Base-by-base conservation (phyloP, 2,797 vertebrate genomes). In the Enteromius treurensis region DNA sequence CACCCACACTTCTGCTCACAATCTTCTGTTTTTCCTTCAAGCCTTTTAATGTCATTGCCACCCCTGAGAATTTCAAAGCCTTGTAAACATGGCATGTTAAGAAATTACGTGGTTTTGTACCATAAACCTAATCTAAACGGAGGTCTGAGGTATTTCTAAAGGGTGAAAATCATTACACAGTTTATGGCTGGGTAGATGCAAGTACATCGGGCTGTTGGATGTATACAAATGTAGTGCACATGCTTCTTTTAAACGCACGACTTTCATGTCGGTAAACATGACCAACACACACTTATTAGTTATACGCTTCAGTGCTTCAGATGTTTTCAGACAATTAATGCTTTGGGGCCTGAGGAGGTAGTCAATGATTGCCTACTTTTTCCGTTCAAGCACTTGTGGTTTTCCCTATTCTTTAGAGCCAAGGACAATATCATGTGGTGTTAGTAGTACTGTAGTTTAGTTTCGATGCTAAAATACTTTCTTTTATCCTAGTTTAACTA, bases 331-430 rank as follows among this genome's bases (percentile, higher is more conserved):
- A 89, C 89, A 90, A 90, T 91, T 91, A 91, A 91, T 88, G 89
- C 86, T 69, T 88, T 87, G 88, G 84, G 89, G 91, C 93, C 91
- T 81, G 90, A 89, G 92, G 90, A 93, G 88, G 85, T 89, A 88
- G 92, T 93, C 92, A 94, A 94, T 95, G 91, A 94, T 94, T 94
- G 92, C 90, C 92, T 87, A 87, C 90, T 89, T 92, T 92, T 90
- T 91, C 93, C 88, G 91, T 92, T 91, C 84, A 75, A 88, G 88
- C 90, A 88, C 88, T 90, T 89, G 90, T 79, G 84, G 91, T 90
- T 90, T 81, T 88, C 88, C 75, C 76, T 74, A 88, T 90, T 85
- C 34, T 69, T 79, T 67, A 81, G 80, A 89, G 81, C 60, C 80
- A 86, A 87, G 84, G 88, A 89, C 88, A 80, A 49, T 87, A 88